Percentiles rank a stretch among this genome's conserved stretches.
phyloP scores from a whole-genome alignment of 2,888 invertebrate species.

The Tenthredo mesomela region DNA sequence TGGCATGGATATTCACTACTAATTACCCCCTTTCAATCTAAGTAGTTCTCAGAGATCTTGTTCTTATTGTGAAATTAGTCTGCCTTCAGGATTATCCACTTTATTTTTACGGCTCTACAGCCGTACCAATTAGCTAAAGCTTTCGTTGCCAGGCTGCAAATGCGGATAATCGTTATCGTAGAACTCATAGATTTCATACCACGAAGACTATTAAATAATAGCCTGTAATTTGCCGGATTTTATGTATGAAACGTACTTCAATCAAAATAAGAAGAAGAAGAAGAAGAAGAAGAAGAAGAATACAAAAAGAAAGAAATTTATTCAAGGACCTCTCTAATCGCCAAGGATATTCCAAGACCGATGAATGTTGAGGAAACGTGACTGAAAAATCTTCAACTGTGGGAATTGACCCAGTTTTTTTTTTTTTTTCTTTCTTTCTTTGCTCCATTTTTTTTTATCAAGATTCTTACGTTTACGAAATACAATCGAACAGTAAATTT shows the following conservation, averaged over 20 bases:
- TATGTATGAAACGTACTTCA: neutral
- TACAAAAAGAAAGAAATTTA: neutral
- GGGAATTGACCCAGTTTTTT: neutral
- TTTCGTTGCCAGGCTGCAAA: neutral
- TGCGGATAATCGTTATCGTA: neutral
- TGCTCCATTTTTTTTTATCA: neutral
- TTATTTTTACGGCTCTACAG: neutral
- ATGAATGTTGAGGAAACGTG: neutral
- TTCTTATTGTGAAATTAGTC: constrained; percentile 15
- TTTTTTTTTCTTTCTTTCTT: neutral
- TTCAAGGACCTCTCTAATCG: neutral
- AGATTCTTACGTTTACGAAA: neutral
- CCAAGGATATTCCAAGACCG: neutral
- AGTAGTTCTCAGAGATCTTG: neutral
- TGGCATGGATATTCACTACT: constrained; percentile 16
- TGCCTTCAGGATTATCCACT: neutral
- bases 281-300: neutral
- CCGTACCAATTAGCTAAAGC: neutral
- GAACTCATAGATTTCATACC: neutral
- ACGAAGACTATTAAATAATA: neutral
- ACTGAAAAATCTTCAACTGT: neutral
- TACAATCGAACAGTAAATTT: neutral
- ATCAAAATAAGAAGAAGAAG: neutral
- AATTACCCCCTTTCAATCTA: constrained; percentile 33
- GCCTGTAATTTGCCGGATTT: neutral